Base-by-base conservation (phyloP, 1,140 invertebrate species). In the Schlechtendalia chinensis region DNA sequence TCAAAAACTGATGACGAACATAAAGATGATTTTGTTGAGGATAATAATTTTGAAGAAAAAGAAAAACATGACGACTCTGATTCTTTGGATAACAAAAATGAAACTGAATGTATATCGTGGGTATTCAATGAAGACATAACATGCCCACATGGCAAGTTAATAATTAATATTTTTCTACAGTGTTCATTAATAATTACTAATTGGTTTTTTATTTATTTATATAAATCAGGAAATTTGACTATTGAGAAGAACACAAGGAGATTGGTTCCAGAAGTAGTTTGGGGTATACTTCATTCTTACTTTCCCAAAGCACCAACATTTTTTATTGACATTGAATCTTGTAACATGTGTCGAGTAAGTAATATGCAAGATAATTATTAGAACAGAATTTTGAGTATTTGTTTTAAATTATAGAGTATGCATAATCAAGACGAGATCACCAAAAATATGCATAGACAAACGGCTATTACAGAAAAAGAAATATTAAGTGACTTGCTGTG, bases 41-140 rank as follows among this genome's bases (percentile, higher is more conserved):
- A 79, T 14, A 47, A 32, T 8, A 77, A 29, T 17, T 54, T 12
- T 14, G 75, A 79, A 79, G 75, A 79, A 79, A 79, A 79, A 50
- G 58, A 63, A 0, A 79, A 79, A 19, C 75, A 61, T 1, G 75
- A 79, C 11, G 75, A 79, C 63, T 79, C 75, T 6, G 75, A 79
- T 63, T 79, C 39, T 19, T 19, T 79, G 24, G 67, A 74, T 69
- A 80, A 77, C 17, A 80, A 83, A 74, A 80, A 81, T 65, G 69
- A 47, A 39, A 81, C 81, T 19, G 58, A 81, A 24, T 72, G 27
- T 17, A 74, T 72, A 45, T 72, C 53, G 5, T 72, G 69, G 65
- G 63, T 72, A 14, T 83, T 84, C 29, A 84, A 84, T 80, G 82
- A 83, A 56, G 83, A 83, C 5, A 82, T 83, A 16, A 65, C 83